A percentile compares a stretch with the other conserved stretches of the same genome.
Conservation (phyloP, 2,113 vertebrate species). For the Apaloderma vittatum region DNA sequence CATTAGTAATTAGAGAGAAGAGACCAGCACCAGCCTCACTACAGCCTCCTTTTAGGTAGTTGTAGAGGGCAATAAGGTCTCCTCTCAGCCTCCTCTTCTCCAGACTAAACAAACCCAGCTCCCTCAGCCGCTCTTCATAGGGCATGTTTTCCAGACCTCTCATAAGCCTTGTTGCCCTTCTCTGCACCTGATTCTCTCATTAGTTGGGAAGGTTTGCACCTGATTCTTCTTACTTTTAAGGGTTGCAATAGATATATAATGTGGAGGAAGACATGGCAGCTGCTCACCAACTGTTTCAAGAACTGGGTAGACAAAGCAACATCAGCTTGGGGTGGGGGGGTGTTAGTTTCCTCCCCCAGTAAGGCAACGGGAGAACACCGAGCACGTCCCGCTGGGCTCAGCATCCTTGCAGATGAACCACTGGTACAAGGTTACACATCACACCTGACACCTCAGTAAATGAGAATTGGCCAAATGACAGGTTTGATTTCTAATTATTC, state of each 20-base stretch:
- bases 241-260: accelerated
- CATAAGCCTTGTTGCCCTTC: too few relatives aligned
- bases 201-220: background rate
- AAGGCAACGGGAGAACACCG: background rate
- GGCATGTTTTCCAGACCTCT: too few relatives aligned
- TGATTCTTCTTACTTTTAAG: background rate
- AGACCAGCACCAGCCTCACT: too few relatives aligned
- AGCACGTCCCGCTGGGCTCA: background rate
- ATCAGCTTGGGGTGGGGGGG: accelerated
- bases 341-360: background rate
- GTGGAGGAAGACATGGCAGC: background rate
- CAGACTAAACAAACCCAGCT: too few relatives aligned
- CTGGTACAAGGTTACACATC: background rate
- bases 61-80: too few relatives aligned
- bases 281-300: background rate
- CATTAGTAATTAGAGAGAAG: too few relatives aligned
- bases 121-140: too few relatives aligned
- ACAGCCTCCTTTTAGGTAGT: too few relatives aligned
- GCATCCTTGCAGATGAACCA: accelerated
- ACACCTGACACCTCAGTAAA: background rate
- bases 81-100: too few relatives aligned
- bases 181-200: too few relatives aligned
- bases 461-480: background rate
- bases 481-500: background rate
- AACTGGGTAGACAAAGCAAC: background rate